phyloP scores from a whole-genome alignment of 2,113 vertebrate species.

The Upupa epops region DNA sequence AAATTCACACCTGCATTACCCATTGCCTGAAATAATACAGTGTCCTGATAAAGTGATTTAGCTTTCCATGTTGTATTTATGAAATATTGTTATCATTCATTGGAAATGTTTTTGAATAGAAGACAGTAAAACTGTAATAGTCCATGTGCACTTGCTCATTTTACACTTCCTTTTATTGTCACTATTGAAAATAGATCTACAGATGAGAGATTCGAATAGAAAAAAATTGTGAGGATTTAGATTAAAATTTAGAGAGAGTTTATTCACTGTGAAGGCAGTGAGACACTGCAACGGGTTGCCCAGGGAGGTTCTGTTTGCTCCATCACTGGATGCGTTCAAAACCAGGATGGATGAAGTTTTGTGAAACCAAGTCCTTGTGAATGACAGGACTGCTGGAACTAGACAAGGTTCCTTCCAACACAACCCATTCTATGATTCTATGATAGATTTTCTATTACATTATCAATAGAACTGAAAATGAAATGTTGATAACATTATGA shows the following conservation, averaged over 20 bases:
- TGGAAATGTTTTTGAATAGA: neutral
- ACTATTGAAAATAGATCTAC: neutral
- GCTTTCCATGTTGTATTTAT: neutral
- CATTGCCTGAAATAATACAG: neutral
- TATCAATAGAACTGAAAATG: neutral
- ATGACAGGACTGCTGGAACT: no score
- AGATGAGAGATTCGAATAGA: neutral
- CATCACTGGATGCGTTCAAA: no score
- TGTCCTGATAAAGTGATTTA: neutral
- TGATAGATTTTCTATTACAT: neutral
- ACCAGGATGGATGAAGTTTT: no score
- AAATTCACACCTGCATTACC: neutral
- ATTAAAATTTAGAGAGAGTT: no score
- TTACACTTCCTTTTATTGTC: neutral
- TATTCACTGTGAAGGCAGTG: no score
- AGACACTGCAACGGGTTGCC: no score
- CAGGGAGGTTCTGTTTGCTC: no score
- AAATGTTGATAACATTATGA: fast-evolving
- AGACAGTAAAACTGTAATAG: neutral
- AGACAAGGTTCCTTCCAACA: no score
- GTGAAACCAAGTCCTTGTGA: no score
- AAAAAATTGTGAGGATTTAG: neutral
- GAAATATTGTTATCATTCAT: neutral
- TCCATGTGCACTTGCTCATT: neutral
- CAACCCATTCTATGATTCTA: no score